Base-by-base conservation (phyloP, 2,113 vertebrate species). In the Cryptomyrus ogoouensis region DNA sequence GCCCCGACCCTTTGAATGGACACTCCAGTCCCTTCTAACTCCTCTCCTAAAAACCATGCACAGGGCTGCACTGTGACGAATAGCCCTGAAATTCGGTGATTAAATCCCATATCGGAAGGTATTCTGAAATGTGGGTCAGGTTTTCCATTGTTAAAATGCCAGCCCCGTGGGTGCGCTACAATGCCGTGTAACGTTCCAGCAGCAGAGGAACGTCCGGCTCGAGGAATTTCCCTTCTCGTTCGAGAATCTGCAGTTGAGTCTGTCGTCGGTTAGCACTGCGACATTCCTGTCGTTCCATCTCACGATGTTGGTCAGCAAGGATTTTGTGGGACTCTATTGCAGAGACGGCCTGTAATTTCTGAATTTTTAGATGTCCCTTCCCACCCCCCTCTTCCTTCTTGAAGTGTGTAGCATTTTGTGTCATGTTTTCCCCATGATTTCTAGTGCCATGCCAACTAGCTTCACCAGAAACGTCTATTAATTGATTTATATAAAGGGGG, bases 131-230 rank as follows among this genome's bases (percentile, higher is more conserved):
- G 52, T 50, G 47, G 89, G 46, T 87, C 84, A 74, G 56, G 84
- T 90, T 66, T 70, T 90, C 83, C 89, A 87, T 70, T 87, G 56
- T 74, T 90, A 70, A 90, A 66, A 74, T 70, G 50, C 62, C n/a
- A 52, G 83, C n/a, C 52, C 15, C 19, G 27, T 24, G 80, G 8
- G 53, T 70, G 7, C 7, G 0, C 62, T 53, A 3, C 50, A 52
- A 21, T 21, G 50, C 31, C 24, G 3, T 85, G 21, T 58, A 46
- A 58, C 27, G 6, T 12, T 31, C 2, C 24, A 9, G 17, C 9
- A 47, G 24, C 53, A 42, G 21, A 3, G 42, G 66, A 89, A 52
- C 70, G 31, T 35, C 27, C 24, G 19, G 19, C 5, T 39, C 8
- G 17, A 80, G 70, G 49, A 17, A 53, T 27, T 80, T 77, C 6